Evolutionary conservation across 2,888 invertebrate genomes (phyloP).

Genomic region (Slavum lentiscoides): DNA sequence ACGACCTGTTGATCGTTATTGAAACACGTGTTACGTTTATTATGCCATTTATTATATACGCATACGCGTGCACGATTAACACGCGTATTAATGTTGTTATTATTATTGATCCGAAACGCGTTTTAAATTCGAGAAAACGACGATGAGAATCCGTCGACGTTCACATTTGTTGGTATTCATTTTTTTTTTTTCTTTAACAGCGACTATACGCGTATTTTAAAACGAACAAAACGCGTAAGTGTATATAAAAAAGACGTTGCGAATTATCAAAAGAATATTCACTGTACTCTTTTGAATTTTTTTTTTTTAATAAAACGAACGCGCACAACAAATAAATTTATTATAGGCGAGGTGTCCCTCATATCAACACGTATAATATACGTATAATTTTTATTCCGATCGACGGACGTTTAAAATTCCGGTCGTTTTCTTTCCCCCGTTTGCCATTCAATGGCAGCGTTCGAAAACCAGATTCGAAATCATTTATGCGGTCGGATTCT

Average conservation of each 20-base stretch:
- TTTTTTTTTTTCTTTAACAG: too few relatives aligned
- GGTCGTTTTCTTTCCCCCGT: neutral
- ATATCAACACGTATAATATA: constrained; percentile 11
- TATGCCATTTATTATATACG: neutral
- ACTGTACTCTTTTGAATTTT: too few relatives aligned
- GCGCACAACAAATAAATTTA: neutral
- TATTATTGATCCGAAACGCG: neutral
- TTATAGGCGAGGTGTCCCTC: neutral
- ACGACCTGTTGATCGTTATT: too few relatives aligned
- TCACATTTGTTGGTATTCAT: too few relatives aligned
- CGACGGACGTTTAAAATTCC: constrained; percentile 22
- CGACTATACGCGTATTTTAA: too few relatives aligned
- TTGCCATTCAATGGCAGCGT: constrained; percentile 1
- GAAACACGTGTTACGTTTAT: neutral
- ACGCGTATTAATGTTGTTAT: too few relatives aligned
- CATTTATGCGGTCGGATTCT: constrained; percentile 39
- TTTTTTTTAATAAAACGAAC: neutral
- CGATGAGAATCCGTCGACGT: too few relatives aligned
- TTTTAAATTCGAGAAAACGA: too few relatives aligned
- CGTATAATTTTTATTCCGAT: constrained; percentile 9
- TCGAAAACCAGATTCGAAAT: constrained; percentile 32
- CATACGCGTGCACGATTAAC: neutral
- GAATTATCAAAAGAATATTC: too few relatives aligned
- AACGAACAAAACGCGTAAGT: too few relatives aligned
- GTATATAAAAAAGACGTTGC: too few relatives aligned